Base-by-base conservation (phyloP, 1,140 invertebrate genomes). In the Bombus fervidus region DNA sequence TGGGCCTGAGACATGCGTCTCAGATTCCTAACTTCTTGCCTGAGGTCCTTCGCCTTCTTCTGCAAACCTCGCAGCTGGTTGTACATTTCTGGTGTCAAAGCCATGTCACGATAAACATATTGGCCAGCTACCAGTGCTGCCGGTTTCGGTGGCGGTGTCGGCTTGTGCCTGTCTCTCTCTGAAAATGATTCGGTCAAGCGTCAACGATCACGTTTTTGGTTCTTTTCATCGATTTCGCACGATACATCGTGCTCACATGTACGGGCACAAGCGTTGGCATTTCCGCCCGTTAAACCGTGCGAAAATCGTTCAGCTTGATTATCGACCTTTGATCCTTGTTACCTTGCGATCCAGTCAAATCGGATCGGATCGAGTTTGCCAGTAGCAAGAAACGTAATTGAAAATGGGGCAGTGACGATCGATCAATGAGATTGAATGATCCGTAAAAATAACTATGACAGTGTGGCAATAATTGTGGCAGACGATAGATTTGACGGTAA, bases 1-100 rank as follows among this genome's bases (percentile, higher is more conserved):
- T 99, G 98, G 1, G 98, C 96, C 93, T 99, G 97, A 5, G 98
- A 98, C 93, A 99, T 97, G 28, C 98, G 96, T 6, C 98, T 96
- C 39, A 99, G 95, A 91, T 98, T 98, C 83, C 97, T 96, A 81
- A 99, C 97, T 95, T 99, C 99, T 86, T 97, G 96, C 81, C 98
- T 96, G 31, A 99, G 95, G 94, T 99, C 98, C 92, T 98, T 98
- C 13, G 98, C 98, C 93, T 98, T 98, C 93, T 98, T 98, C 91
- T 98, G 98, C 76, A 99, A 94, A 57, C 97, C 96, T 74, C 97
- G 95, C 68, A 99, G 94, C 87, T 99, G 98, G 93, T 97, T 98
- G 94, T 98, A 98, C 96, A 98, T 97, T 93, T 98, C 98, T 6
- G 97, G 97, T 9, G 97, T 97, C 5, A 98, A 95, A 47, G 96